Percentiles rank a stretch among this genome's conserved stretches.
phyloP scores from a whole-genome alignment of 2,113 vertebrate species.

The Eleginops maclovinus region DNA sequence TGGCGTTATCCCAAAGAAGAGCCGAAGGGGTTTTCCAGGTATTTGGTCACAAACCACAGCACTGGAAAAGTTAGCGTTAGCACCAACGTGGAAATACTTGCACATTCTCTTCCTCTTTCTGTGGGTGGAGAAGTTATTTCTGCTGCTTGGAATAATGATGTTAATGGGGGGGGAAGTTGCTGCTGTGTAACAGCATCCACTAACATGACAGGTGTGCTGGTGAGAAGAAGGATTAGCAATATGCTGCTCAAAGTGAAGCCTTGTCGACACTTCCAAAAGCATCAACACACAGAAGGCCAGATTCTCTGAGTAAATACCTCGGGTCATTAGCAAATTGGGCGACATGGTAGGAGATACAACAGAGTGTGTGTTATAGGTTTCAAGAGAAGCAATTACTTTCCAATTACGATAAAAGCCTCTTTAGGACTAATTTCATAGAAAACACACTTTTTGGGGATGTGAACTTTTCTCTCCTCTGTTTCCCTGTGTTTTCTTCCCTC shows the following conservation, averaged over 20 bases:
- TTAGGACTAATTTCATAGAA: slow-evolving; percentile 34
- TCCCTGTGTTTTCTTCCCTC: slow-evolving; percentile 18
- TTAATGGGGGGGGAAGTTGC: not conserved
- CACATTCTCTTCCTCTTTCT: not conserved
- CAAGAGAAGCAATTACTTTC: slow-evolving; percentile 52
- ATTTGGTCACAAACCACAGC: too few relatives aligned
- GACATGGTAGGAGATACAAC: slow-evolving; percentile 34
- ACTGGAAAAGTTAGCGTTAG: not conserved
- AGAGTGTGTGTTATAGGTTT: slow-evolving; percentile 43
- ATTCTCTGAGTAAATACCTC: slow-evolving; percentile 38
- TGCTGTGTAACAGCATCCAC: not conserved
- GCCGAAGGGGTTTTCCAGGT: too few relatives aligned
- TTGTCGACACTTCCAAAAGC: slow-evolving; percentile 21
- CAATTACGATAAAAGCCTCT: slow-evolving; percentile 63
- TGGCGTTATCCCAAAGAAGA: too few relatives aligned
- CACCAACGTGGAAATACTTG: not conserved
- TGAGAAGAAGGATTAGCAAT: slow-evolving; percentile 4
- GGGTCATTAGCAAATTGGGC: slow-evolving; percentile 48
- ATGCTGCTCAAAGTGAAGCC: slow-evolving; percentile 17
- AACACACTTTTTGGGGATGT: slow-evolving; percentile 32
- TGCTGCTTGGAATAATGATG: not conserved
- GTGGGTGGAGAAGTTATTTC: not conserved
- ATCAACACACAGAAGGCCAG: slow-evolving; percentile 36
- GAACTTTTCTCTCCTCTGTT: slow-evolving; percentile 25
- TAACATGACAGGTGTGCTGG: not conserved